Conservation (phyloP, 2,113 vertebrate species). For the Barbus barbus region DNA sequence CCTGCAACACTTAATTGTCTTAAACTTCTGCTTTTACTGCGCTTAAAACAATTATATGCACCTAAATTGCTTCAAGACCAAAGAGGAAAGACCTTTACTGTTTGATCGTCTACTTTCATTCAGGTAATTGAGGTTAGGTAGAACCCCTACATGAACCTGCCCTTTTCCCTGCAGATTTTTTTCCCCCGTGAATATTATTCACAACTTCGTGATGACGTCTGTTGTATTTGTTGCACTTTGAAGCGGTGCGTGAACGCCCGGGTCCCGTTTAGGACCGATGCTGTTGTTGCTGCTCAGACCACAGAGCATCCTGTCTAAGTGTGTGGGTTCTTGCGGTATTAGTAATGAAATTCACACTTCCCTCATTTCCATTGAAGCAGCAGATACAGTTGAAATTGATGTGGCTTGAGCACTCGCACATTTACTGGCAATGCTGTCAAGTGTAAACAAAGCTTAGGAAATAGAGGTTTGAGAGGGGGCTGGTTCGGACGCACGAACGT, state of each 20-base stretch:
- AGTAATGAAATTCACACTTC: constrained; percentile 74
- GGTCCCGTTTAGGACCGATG: constrained; percentile 65
- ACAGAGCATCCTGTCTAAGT: constrained; percentile 73
- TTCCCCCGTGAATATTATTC: constrained; percentile 15
- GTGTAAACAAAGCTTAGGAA: constrained; percentile 64
- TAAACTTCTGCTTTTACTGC: too few relatives aligned
- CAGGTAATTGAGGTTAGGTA: constrained; percentile 26
- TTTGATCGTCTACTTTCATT: constrained; percentile 8
- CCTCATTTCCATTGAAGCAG: constrained; percentile 73
- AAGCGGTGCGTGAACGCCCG: constrained; percentile 50
- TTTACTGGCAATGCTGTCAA: constrained; percentile 74
- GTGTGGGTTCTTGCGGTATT: constrained; percentile 66
- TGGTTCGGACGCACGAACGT: not conserved
- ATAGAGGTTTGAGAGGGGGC: not conserved
- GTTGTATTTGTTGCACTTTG: constrained; percentile 44
- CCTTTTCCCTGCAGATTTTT: not conserved
- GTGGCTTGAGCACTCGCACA: constrained; percentile 44
- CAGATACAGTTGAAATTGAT: constrained; percentile 57
- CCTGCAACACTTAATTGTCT: not conserved
- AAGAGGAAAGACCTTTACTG: not conserved
- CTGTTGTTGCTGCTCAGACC: constrained; percentile 69
- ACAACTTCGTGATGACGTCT: constrained; percentile 14
- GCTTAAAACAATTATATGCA: not conserved
- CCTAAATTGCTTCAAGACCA: not conserved
- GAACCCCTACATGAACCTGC: constrained; percentile 16